Conservation (phyloP, 2,888 invertebrate genomes). For the Drosophila stalkeri region DNA sequence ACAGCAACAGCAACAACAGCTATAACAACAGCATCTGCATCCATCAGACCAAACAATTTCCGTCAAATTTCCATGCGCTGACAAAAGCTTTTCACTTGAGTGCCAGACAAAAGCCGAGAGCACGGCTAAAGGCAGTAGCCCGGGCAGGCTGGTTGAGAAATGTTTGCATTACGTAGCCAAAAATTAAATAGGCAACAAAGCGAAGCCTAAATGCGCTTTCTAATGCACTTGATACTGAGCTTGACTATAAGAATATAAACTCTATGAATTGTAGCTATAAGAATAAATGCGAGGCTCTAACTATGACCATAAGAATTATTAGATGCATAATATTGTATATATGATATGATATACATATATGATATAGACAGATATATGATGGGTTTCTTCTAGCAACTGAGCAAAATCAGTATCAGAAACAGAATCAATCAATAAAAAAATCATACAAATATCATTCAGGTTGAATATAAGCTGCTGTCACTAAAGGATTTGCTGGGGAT, state of each 20-base stretch:
- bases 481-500: too few species aligned
- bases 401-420: too few species aligned
- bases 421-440: too few species aligned
- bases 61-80: slow-evolving; percentile 79
- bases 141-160: slow-evolving; percentile 20
- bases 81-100: slow-evolving; percentile 81
- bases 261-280: background rate
- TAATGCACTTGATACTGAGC: too few species aligned
- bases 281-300: too few species aligned
- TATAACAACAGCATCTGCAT: slow-evolving; percentile 60
- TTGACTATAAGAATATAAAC: background rate
- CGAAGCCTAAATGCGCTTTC: slow-evolving; percentile 28
- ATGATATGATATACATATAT: too few species aligned
- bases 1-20: slow-evolving; percentile 5
- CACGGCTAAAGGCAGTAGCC: slow-evolving; percentile 40
- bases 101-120: slow-evolving; percentile 72
- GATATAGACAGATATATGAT: too few species aligned
- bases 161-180: slow-evolving; percentile 23
- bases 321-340: too few species aligned
- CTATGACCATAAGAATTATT: too few species aligned
- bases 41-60: slow-evolving; percentile 81
- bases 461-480: too few species aligned
- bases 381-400: too few species aligned
- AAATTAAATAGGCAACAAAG: background rate
- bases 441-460: too few species aligned